These are phyloP conservation scores for Sebastes itinus DNA, from an alignment of 2,797 vertebrate species.

Conservation along the genomic window DNA sequence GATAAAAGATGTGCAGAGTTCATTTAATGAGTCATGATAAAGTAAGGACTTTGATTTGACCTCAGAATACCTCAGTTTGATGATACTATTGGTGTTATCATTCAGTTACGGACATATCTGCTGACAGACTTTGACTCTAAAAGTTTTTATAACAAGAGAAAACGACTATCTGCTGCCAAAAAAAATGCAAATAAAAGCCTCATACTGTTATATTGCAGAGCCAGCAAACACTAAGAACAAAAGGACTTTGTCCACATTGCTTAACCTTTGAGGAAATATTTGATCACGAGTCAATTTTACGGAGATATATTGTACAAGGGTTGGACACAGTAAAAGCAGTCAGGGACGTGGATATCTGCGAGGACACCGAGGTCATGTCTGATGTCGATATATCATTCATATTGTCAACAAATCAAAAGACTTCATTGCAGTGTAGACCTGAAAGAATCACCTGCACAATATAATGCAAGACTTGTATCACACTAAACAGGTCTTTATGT, in stretches of 20 bases:
- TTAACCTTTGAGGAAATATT: background rate
- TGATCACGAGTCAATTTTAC: background rate
- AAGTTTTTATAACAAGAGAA: background rate
- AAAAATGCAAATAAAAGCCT: background rate
- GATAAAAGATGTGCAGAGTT: background rate
- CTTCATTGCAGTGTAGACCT: background rate
- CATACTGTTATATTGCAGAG: background rate
- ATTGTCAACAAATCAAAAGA: background rate
- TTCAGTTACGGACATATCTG: background rate
- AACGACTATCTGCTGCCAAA: background rate
- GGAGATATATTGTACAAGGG: background rate
- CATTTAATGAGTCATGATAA: background rate
- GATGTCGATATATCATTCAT: background rate
- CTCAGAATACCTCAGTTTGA: background rate
- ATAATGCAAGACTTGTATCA: background rate
- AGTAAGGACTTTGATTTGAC: background rate
- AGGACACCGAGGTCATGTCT: background rate
- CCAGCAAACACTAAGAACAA: background rate
- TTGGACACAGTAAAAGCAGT: background rate
- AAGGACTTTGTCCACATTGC: constrained; percentile 6
- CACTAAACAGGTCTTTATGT: background rate
- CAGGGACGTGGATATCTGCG: background rate
- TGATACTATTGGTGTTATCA: background rate
- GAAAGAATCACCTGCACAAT: background rate
- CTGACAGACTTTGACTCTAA: background rate